Evolutionary conservation across 2,888 invertebrate species (phyloP), one percentile per base, ranked within the genome.

Genomic region (Troglohyphantes excavatus): DNA sequence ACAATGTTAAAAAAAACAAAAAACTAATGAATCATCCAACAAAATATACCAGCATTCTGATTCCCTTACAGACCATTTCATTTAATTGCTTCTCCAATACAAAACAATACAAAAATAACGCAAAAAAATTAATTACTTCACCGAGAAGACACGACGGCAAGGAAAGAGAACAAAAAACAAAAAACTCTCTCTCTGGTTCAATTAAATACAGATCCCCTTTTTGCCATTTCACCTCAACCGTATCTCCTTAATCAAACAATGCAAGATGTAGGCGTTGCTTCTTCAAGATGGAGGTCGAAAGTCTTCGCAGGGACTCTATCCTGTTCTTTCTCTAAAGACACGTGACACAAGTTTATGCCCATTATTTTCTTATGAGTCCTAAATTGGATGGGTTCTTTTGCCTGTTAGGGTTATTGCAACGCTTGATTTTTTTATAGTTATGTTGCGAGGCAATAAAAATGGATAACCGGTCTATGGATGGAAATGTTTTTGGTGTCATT

Each of bases 181-280:
- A 61, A 61, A 29, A 11, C 0, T 27, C 17, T 73, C 7, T 29
- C 33, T 29, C 53, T 13, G 33, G 21, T 19, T 75, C 59, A 75
- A 61, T 75, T 75, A 61, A 29, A 19, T 61, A 53, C 59, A 61
- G 21, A 13, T 59, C 19, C 27, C 46, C 46, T 33, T 29, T 61
- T 65, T 27, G 5, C 75, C 53, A 29, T 59, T 59, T 19, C 21
- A 75, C 75, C 13, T 75, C 75, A 75, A 75, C 75, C 75, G 75
- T 75, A 75, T 75, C 75, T 75, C 75, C 75, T 75, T 59, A n/a
- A 61, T 19, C 59, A 61, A 33, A 75, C 75, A 75, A 75, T 75
- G 53, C 21, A 33, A 9, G 33, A 29, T 17, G 33, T n/a, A 72
- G 72, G 72, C 72, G 72, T 72, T 72, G n/a, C 17, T 53, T 72